Evolutionary conservation across 2,797 vertebrate genomes (phyloP).

Genomic region (Semaprochilodus insignis): DNA sequence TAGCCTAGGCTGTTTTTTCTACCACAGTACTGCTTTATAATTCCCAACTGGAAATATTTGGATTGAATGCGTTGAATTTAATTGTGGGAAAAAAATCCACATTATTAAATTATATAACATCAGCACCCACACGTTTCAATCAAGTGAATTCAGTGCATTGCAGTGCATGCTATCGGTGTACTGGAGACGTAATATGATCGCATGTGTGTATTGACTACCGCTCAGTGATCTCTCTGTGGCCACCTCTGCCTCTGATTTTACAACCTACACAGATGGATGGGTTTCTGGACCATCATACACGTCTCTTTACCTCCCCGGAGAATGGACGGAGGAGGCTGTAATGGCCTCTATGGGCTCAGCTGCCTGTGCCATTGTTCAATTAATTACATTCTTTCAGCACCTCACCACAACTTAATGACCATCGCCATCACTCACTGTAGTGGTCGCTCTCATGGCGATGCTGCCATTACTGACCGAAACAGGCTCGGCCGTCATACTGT

Average conservation of each 20-base stretch:
- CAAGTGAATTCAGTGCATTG: no score
- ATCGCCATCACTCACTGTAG: conserved; percentile 31
- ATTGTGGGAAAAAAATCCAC: no score
- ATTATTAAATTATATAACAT: no score
- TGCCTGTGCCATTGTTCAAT: conserved; percentile 60
- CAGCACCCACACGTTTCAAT: no score
- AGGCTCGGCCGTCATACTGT: conserved; percentile 10
- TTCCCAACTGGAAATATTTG: no score
- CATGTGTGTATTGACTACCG: neutral
- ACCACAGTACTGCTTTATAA: no score
- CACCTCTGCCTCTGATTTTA: conserved; percentile 28
- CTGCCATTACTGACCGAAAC: neutral
- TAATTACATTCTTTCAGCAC: conserved; percentile 64
- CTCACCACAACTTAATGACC: conserved; percentile 37
- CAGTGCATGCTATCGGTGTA: no score
- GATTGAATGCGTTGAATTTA: no score
- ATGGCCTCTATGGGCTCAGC: conserved; percentile 63
- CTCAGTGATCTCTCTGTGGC: conserved; percentile 8
- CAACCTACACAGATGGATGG: conserved; percentile 52
- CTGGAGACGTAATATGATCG: neutral
- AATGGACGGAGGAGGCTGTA: conserved; percentile 53
- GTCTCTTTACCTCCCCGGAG: conserved; percentile 60
- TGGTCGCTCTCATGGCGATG: neutral
- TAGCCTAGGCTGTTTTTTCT: no score
- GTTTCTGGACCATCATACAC: conserved; percentile 51